Conservation (phyloP, 1,140 invertebrate species). For the Hypsibius dujardini region DNA sequence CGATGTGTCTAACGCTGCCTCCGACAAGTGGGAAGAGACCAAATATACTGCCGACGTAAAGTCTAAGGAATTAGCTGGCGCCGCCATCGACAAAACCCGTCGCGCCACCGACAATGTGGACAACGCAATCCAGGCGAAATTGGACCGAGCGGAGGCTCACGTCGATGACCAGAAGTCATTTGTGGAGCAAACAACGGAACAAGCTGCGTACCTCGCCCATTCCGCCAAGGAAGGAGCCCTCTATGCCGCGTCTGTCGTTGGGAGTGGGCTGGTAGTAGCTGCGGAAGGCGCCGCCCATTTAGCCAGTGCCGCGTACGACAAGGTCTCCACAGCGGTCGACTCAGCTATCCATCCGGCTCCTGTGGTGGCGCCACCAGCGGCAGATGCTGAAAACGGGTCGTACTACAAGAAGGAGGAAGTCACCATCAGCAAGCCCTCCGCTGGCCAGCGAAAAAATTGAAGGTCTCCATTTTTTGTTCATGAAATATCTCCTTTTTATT, state of each 20-base stretch:
- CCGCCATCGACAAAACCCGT: conserved; percentile 9
- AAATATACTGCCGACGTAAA: background rate
- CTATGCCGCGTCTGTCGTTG: background rate
- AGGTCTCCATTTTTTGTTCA: too few relatives aligned
- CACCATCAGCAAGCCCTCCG: too few relatives aligned
- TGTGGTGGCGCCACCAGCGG: too few relatives aligned
- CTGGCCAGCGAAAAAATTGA: too few relatives aligned
- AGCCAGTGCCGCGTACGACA: background rate
- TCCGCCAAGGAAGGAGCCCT: background rate
- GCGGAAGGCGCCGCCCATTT: background rate
- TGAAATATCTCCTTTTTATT: too few relatives aligned
- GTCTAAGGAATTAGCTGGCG: background rate
- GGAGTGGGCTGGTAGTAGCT: background rate
- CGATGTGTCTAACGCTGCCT: background rate
- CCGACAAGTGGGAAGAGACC: conserved; percentile 3
- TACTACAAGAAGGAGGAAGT: too few relatives aligned
- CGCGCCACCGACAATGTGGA: background rate
- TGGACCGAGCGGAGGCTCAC: conserved; percentile 1
- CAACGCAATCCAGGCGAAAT: background rate
- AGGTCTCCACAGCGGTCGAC: background rate
- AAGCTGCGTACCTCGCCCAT: background rate
- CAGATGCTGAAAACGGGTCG: too few relatives aligned
- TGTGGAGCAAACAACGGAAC: background rate
- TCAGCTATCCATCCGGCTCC: background rate
- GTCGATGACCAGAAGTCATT: background rate